Evolutionary conservation across 2,113 vertebrate genomes (phyloP).

Genomic region (Misgurnus anguillicaudatus): DNA sequence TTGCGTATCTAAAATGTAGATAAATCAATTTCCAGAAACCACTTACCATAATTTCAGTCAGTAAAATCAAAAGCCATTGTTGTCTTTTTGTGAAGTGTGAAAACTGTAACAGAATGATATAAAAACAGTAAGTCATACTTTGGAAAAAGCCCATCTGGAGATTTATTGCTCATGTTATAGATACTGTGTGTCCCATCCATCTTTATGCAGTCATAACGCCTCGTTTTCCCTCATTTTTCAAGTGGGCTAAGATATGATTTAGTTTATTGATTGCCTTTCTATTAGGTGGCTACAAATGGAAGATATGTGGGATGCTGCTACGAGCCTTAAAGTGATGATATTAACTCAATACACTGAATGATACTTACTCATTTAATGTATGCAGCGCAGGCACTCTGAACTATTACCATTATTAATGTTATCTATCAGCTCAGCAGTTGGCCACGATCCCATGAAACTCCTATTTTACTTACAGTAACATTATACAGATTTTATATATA

Average conservation of each 20-base stretch:
- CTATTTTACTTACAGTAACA: constrained; percentile 53
- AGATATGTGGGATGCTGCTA: constrained; percentile 65
- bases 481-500: constrained; percentile 50
- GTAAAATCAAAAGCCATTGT: too few relatives aligned
- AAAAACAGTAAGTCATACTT: too few relatives aligned
- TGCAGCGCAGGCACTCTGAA: constrained; percentile 62
- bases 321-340: constrained; percentile 68
- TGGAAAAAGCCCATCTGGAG: too few relatives aligned
- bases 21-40: too few relatives aligned
- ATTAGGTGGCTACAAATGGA: constrained; percentile 71
- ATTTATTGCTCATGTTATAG: neutral
- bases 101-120: too few relatives aligned
- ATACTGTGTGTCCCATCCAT: constrained; percentile 49
- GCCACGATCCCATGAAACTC: constrained; percentile 53
- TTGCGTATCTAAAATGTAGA: too few relatives aligned
- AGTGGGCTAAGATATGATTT: constrained; percentile 68
- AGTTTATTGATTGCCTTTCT: constrained; percentile 66
- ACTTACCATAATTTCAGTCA: too few relatives aligned
- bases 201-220: constrained; percentile 58
- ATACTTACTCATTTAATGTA: constrained; percentile 53
- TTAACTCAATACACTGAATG: constrained; percentile 64
- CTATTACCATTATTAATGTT: constrained; percentile 61
- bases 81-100: too few relatives aligned
- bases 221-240: constrained; percentile 68
- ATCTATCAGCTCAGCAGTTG: constrained; percentile 63